Base-by-base conservation (phyloP, 2,113 vertebrate species). In the Trochalopteron elliotii region DNA sequence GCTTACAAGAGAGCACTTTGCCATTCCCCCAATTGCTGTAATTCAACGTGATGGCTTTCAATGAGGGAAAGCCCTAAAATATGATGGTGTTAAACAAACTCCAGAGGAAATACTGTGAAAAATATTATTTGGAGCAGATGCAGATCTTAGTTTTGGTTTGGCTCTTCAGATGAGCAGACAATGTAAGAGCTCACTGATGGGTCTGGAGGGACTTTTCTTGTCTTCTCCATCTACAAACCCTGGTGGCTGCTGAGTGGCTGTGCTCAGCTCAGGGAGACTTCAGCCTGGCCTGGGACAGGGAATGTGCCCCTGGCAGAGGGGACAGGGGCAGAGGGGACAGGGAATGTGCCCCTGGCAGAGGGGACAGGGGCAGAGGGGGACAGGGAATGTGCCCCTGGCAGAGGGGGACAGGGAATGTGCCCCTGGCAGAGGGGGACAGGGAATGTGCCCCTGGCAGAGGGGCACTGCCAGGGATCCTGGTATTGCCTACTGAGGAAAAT, bases 61-160 rank as follows among this genome's bases (percentile, higher is more conserved):
- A 88, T 91, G 86, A 93, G 1, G 39, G 56, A 65, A 94, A 88
- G 39, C n/a, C 69, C 75, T 95, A 78, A 97, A 92, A 87, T 79
- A 92, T 14, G 53, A 83, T 72, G 63, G 74, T 94, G 82, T 96
- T 93, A 95, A 96, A 90, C 68, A 97, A 96, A 97, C 94, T 94
- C 81, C 87, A 71, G 45, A 82, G 84, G 86, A 97, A 98, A 96
- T 94, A 92, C 90, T 81, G 47, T 80, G 72, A 44, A 89, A 89
- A 94, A 44, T 71, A 75, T 42, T 87, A 78, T 79, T 84, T 82
- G 37, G 80, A 71, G 70, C 55, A 95, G 71, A 59, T 70, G 47
- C 23, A 83, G 67, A 50, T 45, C 37, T 77, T 59, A 47, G 33
- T 69, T 88, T 89, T 93, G 24, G 68, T 94, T 24, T 65, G 60